Percentiles rank a stretch among this genome's conserved stretches.
These are phyloP conservation scores for Peromyscus californicus DNA, from an alignment of 2,113 vertebrate genomes.

Conservation along the genomic window DNA sequence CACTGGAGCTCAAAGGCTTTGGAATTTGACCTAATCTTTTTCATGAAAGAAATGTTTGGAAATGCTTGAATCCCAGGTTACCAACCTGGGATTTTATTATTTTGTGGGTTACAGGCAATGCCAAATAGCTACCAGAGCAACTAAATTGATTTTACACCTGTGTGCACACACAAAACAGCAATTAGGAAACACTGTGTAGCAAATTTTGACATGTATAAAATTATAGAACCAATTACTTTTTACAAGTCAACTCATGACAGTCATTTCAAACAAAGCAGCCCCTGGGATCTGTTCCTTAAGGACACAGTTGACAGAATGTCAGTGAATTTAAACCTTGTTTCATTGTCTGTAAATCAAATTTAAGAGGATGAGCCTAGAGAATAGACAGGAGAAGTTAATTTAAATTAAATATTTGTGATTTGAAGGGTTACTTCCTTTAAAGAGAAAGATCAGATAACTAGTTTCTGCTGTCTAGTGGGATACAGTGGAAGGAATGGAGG, in stretches of 20 bases:
- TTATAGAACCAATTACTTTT: constrained; percentile 84
- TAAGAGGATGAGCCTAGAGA: constrained; percentile 22
- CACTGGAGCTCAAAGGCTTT: background rate
- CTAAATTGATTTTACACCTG: constrained; percentile 85
- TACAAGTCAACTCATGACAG: constrained; percentile 68
- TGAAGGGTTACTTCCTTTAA: constrained; percentile 12
- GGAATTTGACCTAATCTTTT: constrained; percentile 2
- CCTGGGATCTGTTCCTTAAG: constrained; percentile 58
- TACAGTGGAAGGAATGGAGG: background rate
- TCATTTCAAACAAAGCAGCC: constrained; percentile 72
- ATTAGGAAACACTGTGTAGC: constrained; percentile 81
- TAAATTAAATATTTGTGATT: constrained; percentile 41
- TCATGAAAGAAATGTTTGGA: background rate
- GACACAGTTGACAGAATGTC: constrained; percentile 59
- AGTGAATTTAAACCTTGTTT: constrained; percentile 21
- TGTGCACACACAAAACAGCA: constrained; percentile 81
- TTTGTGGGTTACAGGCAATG: constrained; percentile 63
- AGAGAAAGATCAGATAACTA: background rate
- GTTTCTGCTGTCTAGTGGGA: background rate
- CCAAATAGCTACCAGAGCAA: constrained; percentile 72
- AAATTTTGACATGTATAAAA: constrained; percentile 86
- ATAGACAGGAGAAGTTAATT: constrained; percentile 33
- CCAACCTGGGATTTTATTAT: constrained; percentile 72
- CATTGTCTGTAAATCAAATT: constrained; percentile 53
- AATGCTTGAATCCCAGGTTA: background rate